A percentile compares a stretch with the other conserved stretches of the same genome.
Evolutionary conservation across 2,888 invertebrate genomes (phyloP).

Genomic region (Machimus rusticus): DNA sequence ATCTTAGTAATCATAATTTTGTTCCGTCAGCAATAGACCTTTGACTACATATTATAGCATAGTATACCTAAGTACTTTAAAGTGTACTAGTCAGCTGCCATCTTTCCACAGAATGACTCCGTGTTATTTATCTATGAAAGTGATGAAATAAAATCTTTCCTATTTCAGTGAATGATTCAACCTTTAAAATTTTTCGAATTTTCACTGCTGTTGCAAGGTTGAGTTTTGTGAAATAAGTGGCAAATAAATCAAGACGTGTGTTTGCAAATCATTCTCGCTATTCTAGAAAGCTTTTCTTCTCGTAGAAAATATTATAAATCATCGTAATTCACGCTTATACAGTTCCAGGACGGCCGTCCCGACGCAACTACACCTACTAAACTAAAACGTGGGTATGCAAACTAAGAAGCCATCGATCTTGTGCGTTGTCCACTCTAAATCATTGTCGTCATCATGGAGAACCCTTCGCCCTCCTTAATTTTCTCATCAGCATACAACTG

Average conservation of each 20-base stretch:
- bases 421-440: slow-evolving; percentile 30
- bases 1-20: too few relatives aligned
- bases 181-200: not conserved
- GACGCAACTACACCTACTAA: not conserved
- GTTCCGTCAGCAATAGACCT: too few relatives aligned
- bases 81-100: too few relatives aligned
- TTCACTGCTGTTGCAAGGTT: not conserved
- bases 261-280: not conserved
- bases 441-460: slow-evolving; percentile 34
- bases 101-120: too few relatives aligned
- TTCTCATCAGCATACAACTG: not conserved
- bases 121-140: too few relatives aligned
- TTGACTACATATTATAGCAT: too few relatives aligned
- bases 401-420: slow-evolving; percentile 37
- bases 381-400: slow-evolving; percentile 5
- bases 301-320: not conserved
- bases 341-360: not conserved
- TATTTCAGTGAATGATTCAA: too few relatives aligned
- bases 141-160: too few relatives aligned
- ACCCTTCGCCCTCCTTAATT: not conserved
- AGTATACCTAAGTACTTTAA: too few relatives aligned
- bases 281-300: not conserved
- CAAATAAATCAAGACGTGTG: not conserved
- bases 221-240: not conserved
- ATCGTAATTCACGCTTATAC: not conserved